Conservation (phyloP, 2,888 invertebrate species). For the Pollenia griseotomentosa region DNA sequence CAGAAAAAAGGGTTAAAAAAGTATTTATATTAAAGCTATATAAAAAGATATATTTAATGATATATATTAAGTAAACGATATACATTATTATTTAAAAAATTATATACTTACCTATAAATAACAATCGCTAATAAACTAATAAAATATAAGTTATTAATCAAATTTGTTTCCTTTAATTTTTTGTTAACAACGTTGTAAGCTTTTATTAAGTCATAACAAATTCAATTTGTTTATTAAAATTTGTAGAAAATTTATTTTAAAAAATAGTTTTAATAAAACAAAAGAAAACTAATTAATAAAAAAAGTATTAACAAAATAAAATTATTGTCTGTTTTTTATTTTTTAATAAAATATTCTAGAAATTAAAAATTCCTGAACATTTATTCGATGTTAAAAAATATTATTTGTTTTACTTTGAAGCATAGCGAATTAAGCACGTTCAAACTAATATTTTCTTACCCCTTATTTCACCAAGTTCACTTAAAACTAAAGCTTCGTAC, state of each 20-base stretch:
- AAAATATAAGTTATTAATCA: too few species aligned
- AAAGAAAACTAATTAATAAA: constrained; percentile 11
- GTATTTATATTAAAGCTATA: background rate
- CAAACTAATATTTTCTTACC: too few species aligned
- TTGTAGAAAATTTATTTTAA: constrained; percentile 3
- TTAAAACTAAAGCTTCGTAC: too few species aligned
- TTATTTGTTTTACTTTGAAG: too few species aligned
- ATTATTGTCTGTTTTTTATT: background rate
- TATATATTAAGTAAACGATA: background rate
- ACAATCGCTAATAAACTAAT: too few species aligned
- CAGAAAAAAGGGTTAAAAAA: background rate
- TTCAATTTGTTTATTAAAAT: constrained; percentile 34
- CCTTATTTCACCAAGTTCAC: too few species aligned
- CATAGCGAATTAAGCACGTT: too few species aligned
- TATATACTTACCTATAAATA: too few species aligned
- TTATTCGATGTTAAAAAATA: too few species aligned
- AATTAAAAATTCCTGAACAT: background rate
- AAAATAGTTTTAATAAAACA: constrained; percentile 35
- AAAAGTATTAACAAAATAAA: constrained; percentile 7
- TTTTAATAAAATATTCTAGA: background rate
- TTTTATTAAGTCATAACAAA: constrained; percentile 14
- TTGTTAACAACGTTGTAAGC: constrained; percentile 18
- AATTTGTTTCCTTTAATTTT: background rate
- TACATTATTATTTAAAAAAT: background rate
- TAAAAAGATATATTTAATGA: background rate